A percentile compares a stretch with the other conserved stretches of the same genome.
These are phyloP conservation scores for Turritopsis rubra DNA, from an alignment of 30 jellyfish, hydroid and myxozoan genomes.

Conservation along the genomic window DNA sequence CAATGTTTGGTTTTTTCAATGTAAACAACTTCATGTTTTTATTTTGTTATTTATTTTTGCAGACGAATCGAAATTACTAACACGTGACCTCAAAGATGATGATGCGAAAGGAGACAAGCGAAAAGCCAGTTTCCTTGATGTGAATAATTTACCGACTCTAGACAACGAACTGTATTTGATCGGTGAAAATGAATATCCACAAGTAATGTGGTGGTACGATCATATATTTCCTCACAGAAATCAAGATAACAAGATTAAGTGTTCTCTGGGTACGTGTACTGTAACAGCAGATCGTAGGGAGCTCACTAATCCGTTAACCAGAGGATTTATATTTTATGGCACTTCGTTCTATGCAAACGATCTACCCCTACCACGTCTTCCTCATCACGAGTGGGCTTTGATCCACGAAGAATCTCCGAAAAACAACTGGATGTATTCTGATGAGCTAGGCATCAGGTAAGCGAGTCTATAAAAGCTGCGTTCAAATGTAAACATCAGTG, in stretches of 20 bases:
- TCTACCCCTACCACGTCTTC: constrained; percentile 68
- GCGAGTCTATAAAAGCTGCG: not conserved
- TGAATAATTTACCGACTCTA: constrained; percentile 23
- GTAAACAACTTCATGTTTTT: too few relatives aligned
- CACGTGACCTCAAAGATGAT: not conserved
- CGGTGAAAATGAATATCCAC: constrained; percentile 10
- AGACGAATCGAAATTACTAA: not conserved
- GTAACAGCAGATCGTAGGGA: constrained; percentile 16
- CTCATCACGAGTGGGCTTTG: constrained; percentile 63
- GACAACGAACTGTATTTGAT: constrained; percentile 10
- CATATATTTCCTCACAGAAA: constrained; percentile 9
- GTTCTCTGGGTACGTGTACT: constrained; percentile 23
- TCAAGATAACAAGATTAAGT: not conserved
- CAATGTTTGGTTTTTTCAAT: too few relatives aligned
- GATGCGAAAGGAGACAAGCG: not conserved
- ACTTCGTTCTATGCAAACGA: constrained; percentile 65
- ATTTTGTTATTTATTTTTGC: not conserved
- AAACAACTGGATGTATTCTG: constrained; percentile 74
- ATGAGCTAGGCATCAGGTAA: constrained; percentile 69
- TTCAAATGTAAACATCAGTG: not conserved
- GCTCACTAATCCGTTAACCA: constrained; percentile 25
- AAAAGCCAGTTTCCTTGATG: not conserved
- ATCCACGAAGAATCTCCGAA: constrained; percentile 90
- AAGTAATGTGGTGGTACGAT: constrained; percentile 27
- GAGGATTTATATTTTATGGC: constrained; percentile 68